A percentile compares a stretch with the other conserved stretches of the same genome.
Evolutionary conservation across 30 jellyfish, hydroid and myxozoan species (phyloP).

Genomic region (Hydra vulgaris): DNA sequence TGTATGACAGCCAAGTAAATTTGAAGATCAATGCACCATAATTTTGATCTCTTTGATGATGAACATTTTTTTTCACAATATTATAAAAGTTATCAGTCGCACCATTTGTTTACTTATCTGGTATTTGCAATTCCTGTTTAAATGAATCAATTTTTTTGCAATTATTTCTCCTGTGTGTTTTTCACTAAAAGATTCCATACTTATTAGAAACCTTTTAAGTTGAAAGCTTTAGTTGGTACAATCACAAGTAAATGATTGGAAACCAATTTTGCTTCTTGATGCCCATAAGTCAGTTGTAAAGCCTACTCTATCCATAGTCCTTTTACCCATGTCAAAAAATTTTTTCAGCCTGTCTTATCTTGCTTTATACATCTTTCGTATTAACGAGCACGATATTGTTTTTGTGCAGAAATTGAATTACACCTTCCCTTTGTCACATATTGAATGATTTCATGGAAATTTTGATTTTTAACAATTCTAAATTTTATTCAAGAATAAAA

Average conservation of each 20-base stretch:
- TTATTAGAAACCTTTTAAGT: neutral
- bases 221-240: neutral
- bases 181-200: neutral
- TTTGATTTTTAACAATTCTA: neutral
- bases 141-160: neutral
- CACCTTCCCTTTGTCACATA: neutral
- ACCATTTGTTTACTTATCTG: neutral
- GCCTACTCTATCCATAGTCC: neutral
- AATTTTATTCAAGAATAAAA: no score
- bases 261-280: neutral
- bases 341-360: neutral
- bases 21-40: neutral
- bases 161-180: neutral
- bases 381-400: neutral
- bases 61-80: neutral
- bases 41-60: neutral
- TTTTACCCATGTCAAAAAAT: neutral
- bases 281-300: neutral
- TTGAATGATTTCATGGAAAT: neutral
- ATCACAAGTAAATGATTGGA: neutral
- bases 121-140: neutral
- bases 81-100: no score
- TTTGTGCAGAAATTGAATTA: neutral
- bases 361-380: neutral
- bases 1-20: neutral